A percentile compares a stretch with the other conserved stretches of the same genome.
Conservation (phyloP, 2,797 vertebrate genomes). For the Crenichthys baileyi region DNA sequence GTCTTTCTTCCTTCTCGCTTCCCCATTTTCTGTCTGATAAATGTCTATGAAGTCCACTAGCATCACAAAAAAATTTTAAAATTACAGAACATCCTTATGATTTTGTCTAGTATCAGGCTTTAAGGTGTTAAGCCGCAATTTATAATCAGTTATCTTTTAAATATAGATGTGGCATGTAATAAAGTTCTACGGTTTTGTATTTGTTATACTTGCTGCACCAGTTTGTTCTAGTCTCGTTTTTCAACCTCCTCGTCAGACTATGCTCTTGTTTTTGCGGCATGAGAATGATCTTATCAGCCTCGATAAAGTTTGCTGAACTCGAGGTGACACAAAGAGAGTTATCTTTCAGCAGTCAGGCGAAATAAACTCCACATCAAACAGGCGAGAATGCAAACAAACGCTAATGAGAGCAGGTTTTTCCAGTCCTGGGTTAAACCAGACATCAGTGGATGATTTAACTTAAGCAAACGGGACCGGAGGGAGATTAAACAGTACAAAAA, state of each 20-base stretch:
- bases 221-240: slow-evolving; percentile 23
- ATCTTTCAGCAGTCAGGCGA: slow-evolving; percentile 35
- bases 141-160: not conserved
- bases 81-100: not conserved
- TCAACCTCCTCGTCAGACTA: slow-evolving; percentile 8
- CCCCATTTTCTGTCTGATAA: not conserved
- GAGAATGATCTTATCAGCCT: slow-evolving; percentile 42
- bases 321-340: slow-evolving; percentile 35
- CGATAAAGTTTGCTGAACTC: slow-evolving; percentile 43
- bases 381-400: slow-evolving; percentile 48
- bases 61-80: not conserved
- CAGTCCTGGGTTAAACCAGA: slow-evolving; percentile 43
- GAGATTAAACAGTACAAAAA: slow-evolving; percentile 48
- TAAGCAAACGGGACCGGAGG: slow-evolving; percentile 46
- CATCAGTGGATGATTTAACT: slow-evolving; percentile 55
- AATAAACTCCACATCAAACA: slow-evolving; percentile 37
- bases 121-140: not conserved
- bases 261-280: slow-evolving; percentile 5
- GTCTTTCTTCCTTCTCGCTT: not conserved
- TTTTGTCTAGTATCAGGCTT: not conserved
- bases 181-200: slow-evolving; percentile 7
- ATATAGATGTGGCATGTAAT: not conserved
- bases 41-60: not conserved
- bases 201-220: slow-evolving; percentile 1
- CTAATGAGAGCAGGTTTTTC: slow-evolving; percentile 65